Evolutionary conservation across 2,797 vertebrate species (phyloP).

Genomic region (Linurgus olivaceus): DNA sequence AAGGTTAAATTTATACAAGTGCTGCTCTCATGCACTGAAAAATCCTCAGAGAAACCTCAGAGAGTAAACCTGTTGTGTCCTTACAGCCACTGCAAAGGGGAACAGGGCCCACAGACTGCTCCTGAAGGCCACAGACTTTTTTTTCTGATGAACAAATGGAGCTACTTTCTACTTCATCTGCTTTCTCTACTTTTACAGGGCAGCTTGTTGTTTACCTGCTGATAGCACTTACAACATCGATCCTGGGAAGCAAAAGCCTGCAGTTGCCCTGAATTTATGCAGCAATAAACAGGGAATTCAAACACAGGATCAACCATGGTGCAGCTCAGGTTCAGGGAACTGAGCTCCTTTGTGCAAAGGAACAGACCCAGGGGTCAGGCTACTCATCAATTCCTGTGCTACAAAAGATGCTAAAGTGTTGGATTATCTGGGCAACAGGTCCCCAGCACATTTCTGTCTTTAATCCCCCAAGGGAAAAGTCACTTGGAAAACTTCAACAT

Average conservation of each 20-base stretch:
- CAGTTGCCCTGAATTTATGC: neutral
- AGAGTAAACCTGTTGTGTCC: neutral
- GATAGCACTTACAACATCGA: neutral
- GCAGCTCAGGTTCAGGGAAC: neutral
- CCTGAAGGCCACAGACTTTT: neutral
- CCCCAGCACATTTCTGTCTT: neutral
- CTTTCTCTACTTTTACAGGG: neutral
- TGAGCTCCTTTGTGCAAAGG: neutral
- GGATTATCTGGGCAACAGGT: neutral
- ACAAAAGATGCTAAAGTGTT: neutral
- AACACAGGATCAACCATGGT: neutral
- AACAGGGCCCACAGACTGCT: neutral
- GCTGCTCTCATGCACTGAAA: neutral
- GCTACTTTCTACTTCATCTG: neutral
- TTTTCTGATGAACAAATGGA: neutral
- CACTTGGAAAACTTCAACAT: neutral
- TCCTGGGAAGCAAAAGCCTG: neutral
- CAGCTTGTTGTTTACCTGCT: neutral
- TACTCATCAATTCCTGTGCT: neutral
- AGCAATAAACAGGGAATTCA: neutral
- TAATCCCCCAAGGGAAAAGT: neutral
- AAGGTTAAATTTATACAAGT: neutral
- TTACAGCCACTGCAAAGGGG: neutral
- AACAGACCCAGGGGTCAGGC: neutral
- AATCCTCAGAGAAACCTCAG: neutral